Evolutionary conservation across 2,888 invertebrate species (phyloP), one percentile per base, ranked within the genome.

Genomic region (Tipula lateralis): DNA sequence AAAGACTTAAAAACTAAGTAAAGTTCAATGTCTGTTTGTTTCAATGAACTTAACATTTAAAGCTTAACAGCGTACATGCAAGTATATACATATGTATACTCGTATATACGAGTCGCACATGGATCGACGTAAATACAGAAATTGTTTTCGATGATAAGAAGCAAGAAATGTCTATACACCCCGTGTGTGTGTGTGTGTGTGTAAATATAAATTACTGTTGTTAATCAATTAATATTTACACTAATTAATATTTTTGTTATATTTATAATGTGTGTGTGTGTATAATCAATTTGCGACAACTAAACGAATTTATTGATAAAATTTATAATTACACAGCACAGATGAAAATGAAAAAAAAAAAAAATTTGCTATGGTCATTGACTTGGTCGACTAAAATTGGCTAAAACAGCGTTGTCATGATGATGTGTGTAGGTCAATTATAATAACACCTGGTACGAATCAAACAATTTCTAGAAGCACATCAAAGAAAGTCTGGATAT

Each of bases 11-110:
- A 32, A 66, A 66, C 66, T 66, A 24, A 66, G 66, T 66, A 66
- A 66, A 66, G 66, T 66, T 66, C 66, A 66, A 66, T 66, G 66
- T 66, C 66, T 66, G 66, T 66, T 66, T 24, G 66, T 66, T 66
- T 66, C 66, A 66, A 24, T 66, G 66, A 66, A 66, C 66, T 66
- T 66, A 66, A 66, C 66, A 66, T 66, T 24, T 66, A 19, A 66
- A 66, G 66, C 66, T 66, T 66, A 66, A 66, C 66, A n/a, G n/a
- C n/a, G n/a, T n/a, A n/a, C n/a, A n/a, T n/a, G n/a, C n/a, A n/a
- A n/a, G n/a, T n/a, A n/a, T n/a, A n/a, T 66, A 66, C 66, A 16
- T n/a, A n/a, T n/a, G n/a, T n/a, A n/a, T n/a, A n/a, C n/a, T n/a
- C n/a, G n/a, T n/a, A n/a, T n/a, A n/a, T n/a, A n/a, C n/a, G n/a